phyloP scores from a whole-genome alignment of 1,140 invertebrate genomes.

The Zelostemma sp. region DNA sequence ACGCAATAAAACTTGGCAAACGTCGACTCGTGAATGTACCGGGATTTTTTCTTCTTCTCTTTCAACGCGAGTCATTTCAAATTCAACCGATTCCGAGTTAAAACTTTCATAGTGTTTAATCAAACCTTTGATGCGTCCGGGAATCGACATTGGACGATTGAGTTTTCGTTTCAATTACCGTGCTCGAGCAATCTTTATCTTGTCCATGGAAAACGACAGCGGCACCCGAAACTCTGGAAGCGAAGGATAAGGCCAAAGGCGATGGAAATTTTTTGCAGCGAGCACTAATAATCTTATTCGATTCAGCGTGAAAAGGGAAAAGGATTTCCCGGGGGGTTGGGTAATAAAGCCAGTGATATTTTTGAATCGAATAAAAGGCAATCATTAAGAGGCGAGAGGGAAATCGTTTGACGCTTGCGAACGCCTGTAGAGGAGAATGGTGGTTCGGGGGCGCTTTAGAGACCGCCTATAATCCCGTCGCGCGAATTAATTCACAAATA shows the following conservation, averaged over 20 bases:
- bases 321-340: constrained; percentile 12
- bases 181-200: neutral
- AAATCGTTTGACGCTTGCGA: constrained; percentile 35
- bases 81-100: no score
- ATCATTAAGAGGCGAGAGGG: constrained; percentile 55
- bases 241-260: constrained; percentile 2
- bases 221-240: no score
- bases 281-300: constrained; percentile 53
- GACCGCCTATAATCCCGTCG: constrained; percentile 60
- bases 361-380: constrained; percentile 60
- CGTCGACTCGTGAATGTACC: no score
- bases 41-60: no score
- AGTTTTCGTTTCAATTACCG: constrained; percentile 13
- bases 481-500: constrained; percentile 60
- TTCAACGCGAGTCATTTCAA: no score
- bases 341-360: constrained; percentile 55
- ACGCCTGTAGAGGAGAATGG: constrained; percentile 24
- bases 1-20: neutral
- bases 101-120: no score
- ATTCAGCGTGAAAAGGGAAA: constrained; percentile 53
- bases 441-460: constrained; percentile 51
- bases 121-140: no score
- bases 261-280: neutral
- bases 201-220: constrained; percentile 4
- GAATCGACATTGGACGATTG: neutral